Evolutionary conservation across 2,113 vertebrate species (phyloP), one percentile per base, ranked within the genome.

Genomic region (Coptodon bakossiorum): DNA sequence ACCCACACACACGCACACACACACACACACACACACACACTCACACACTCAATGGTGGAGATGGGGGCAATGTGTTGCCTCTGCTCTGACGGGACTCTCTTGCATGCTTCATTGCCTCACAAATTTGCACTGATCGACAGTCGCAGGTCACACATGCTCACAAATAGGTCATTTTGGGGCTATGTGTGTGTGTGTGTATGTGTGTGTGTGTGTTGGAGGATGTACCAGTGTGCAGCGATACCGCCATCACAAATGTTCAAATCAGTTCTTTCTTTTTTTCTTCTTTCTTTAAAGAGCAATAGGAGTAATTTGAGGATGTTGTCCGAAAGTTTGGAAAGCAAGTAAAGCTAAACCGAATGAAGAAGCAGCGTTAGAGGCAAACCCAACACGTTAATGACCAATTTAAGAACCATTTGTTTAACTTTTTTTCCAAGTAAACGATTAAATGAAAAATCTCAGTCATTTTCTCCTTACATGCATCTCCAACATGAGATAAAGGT

Each of bases 61-160:
- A 91, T 56, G 80, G 63, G 87, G 83, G 63, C 71, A 90, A 89
- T 88, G 90, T 91, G 84, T 89, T 82, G 89, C 92, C 91, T 86
- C 89, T 84, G 86, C 88, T 90, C 88, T 94, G 93, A 93, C 86
- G 88, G 94, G 90, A 95, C 89, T 83, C 91, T 88, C 87, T 85
- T 86, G 80, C 90, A 94, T 57, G 93, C 92, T 93, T 94, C 94
- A 93, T 93, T 91, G 92, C 95, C 71, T 93, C 88, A 93, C 91
- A 95, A 94, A 95, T 95, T 86, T 92, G 90, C 89, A 73, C 92
- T 93, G 94, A 94, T 94, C 86, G 90, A 92, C 94, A 95, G 90
- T 91, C 81, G 79, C 93, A 93, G 94, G 94, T 96, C 93, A 95
- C 91, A 93, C 85, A 92, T 92, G 88, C 92, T 94, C 90, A 92